Conservation (phyloP, 2,113 vertebrate species). For the Orientallactaga bullata region DNA sequence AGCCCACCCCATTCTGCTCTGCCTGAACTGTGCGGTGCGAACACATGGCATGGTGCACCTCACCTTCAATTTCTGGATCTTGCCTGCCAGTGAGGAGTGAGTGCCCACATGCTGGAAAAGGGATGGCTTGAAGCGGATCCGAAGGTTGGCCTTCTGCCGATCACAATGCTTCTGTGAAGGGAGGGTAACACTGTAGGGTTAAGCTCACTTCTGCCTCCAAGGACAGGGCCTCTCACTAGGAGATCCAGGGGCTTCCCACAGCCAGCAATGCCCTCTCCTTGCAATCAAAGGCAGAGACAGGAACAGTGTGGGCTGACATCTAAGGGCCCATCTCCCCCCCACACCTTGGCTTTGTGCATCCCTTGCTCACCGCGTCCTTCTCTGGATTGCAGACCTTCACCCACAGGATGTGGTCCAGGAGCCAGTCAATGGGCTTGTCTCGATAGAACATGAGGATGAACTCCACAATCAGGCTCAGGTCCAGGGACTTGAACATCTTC, state of each 20-base stretch:
- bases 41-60: neutral
- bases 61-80: constrained; percentile 99
- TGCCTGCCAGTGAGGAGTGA: constrained; percentile 97
- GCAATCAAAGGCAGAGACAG: rapidly evolving
- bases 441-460: constrained; percentile 99
- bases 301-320: neutral
- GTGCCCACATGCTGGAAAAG: constrained; percentile 99
- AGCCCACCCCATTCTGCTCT: neutral
- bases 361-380: constrained; percentile 95
- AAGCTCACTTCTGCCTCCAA: neutral
- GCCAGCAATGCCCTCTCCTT: neutral
- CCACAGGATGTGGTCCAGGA: constrained; percentile 99
- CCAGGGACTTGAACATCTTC: constrained; percentile 99
- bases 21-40: neutral
- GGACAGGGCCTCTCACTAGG: neutral
- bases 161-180: constrained; percentile 97
- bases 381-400: constrained; percentile 99
- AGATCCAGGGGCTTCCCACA: rapidly evolving
- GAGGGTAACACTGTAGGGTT: neutral
- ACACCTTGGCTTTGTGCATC: neutral
- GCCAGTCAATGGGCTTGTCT: constrained; percentile 99
- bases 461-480: constrained; percentile 98
- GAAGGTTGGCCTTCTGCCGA: constrained; percentile 97
- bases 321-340: rapidly evolving
- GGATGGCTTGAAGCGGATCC: constrained; percentile 98